Evolutionary conservation across 2,888 invertebrate genomes (phyloP), one percentile per base, ranked within the genome.

Genomic region (Criorhina ranunculi): DNA sequence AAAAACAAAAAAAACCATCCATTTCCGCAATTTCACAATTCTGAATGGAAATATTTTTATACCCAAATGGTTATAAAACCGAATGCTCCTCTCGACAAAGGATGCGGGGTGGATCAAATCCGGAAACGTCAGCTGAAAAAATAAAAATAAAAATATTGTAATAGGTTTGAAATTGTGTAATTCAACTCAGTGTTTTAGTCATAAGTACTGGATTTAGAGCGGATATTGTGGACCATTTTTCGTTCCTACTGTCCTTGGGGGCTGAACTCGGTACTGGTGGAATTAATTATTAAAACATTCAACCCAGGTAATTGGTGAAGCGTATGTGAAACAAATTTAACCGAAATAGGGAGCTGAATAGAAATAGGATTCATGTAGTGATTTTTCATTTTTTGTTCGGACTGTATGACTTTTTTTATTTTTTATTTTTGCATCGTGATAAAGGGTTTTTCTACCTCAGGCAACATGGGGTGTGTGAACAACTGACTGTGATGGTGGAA

Each of bases 281-380:
- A 46, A 46, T 46, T 46, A 46, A 55, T 69, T 60, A 69, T 80
- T 76, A 69, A 70, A 70, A 46, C 51, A 59, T 46, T 19, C 70
- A 66, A 40, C 53, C 51, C 44, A 55, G 66, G 59, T 85, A 85
- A 85, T 85, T 80, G 85, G 44, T 64, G 53, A 70, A 85, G 85
- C 85, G 75, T 76, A 79, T 79, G 69, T 42, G 37, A 79, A 79
- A 79, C 53, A 80, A 76, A 70, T 76, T 66, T 46, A 76, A 66
- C 53, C 24, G 31, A 29, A n/a, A 37, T 12, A 29, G 15, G 24
- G 59, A 15, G 19, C 31, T 35, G 35, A 66, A 75, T 75, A 57
- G 53, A 60, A 60, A 66, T 17, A 35, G 44, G 8, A 46, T 49
- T 31, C 24, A 5, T 35, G 11, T 5, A 31, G 19, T 19, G 8